Base-by-base conservation (phyloP, 2,797 vertebrate species). In the Pangasius djambal region DNA sequence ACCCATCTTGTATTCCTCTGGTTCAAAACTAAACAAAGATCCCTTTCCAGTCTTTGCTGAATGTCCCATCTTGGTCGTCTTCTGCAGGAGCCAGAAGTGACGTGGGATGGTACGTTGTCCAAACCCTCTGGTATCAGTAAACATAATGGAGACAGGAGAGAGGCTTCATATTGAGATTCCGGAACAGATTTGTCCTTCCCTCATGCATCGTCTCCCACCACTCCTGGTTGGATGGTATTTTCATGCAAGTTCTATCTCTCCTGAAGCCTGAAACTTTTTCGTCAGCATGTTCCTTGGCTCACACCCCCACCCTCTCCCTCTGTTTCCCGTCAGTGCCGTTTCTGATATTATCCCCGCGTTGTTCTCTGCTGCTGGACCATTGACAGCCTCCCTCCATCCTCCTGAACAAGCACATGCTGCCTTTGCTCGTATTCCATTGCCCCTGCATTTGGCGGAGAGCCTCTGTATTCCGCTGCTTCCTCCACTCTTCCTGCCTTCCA, bases 81-180 rank as follows among this genome's bases (percentile, higher is more conserved):
- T 87, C 91, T 95, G 95, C 90, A 95, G 92, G 82, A 96, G 94
- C 94, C 95, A 95, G 20, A 93, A 93, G 93, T 94, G 95, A 91
- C 93, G 92, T 84, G 93, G 92, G 86, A 90, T 20, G 37, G 93
- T 92, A 18, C 93, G 91, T 93, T 94, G 94, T 91, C 92, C 92
- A 8, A 93, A 90, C 44, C 87, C 89, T 90, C 93, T 93, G 90
- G 94, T 94, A 93, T 96, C 94, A 83, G 95, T 94, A 92, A 96
- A 95, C 96, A 96, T 96, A 94, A 93, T 90, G 89, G 92, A 93
- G 91, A 92, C 40, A 89, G 75, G 90, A 93, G 93, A 92, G 82
- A 88, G 87, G 91, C 88, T 88, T 92, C 94, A 93, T 91, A 93
- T 83, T 87, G 94, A 89, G 55, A 94, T 89, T 93, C 93, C 93